These are phyloP conservation scores for Perognathus longimembris DNA, from an alignment of 2,113 vertebrate genomes.

Conservation along the genomic window DNA sequence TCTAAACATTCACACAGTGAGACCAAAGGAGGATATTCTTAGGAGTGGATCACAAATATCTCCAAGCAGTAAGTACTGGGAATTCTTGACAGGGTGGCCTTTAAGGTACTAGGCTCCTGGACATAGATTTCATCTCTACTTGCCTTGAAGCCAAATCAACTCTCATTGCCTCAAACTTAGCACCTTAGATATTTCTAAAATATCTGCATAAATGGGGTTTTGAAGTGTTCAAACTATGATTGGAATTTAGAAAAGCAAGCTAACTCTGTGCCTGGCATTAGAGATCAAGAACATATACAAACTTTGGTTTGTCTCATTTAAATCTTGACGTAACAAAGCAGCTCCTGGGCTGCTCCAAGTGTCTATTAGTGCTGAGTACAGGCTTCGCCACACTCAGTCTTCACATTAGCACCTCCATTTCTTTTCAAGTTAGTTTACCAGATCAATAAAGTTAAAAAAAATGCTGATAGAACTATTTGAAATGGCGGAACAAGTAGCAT, in stretches of 20 bases:
- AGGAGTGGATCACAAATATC: not conserved
- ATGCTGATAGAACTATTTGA: conserved; percentile 81
- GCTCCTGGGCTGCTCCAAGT: not conserved
- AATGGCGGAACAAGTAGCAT: conserved; percentile 82
- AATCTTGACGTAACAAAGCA: not conserved
- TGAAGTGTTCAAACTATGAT: too few relatives aligned
- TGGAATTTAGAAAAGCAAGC: too few relatives aligned
- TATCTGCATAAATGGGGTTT: not conserved
- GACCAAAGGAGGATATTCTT: too few relatives aligned
- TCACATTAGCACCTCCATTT: conserved; percentile 57
- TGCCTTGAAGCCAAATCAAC: not conserved
- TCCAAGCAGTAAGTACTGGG: not conserved
- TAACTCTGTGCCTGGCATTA: not conserved
- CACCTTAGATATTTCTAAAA: not conserved
- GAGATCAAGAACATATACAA: not conserved
- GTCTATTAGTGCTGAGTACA: not conserved
- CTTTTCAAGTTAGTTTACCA: conserved; percentile 78
- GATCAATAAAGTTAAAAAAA: conserved; percentile 80
- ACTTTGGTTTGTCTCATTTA: not conserved
- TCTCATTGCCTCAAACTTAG: not conserved
- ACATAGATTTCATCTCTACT: not conserved
- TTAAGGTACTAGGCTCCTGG: not conserved
- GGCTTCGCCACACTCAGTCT: not conserved
- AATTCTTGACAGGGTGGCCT: not conserved
- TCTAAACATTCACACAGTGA: too few relatives aligned